Conservation (phyloP, 2,113 vertebrate genomes). For the Neoarius graeffei region DNA sequence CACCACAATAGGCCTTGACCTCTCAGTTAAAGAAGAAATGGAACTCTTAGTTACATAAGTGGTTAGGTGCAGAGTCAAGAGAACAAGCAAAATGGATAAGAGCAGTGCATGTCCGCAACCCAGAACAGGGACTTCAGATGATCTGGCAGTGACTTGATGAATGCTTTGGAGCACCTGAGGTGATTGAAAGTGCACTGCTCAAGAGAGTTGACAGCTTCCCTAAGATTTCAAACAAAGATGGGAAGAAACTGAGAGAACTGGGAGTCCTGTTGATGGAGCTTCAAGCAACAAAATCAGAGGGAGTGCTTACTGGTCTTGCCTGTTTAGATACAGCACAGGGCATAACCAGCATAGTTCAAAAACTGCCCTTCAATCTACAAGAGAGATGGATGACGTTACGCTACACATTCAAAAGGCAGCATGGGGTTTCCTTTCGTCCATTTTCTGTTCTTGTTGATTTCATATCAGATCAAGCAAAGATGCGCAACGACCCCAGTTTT, state of each 20-base stretch:
- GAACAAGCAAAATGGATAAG: no score
- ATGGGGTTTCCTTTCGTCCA: conserved; percentile 13
- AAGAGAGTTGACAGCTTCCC: conserved; percentile 3
- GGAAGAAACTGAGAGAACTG: conserved; percentile 5
- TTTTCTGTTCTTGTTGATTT: conserved; percentile 31
- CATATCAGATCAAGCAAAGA: conserved; percentile 22
- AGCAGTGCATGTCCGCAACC: not conserved
- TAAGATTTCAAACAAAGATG: conserved; percentile 25
- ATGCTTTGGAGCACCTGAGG: not conserved
- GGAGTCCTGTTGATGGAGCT: conserved; percentile 13
- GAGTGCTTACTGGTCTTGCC: not conserved
- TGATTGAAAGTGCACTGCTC: conserved; percentile 5
- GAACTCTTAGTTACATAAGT: no score
- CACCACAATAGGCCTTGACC: no score
- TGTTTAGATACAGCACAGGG: conserved; percentile 28
- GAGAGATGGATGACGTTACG: conserved; percentile 35
- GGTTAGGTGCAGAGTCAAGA: no score
- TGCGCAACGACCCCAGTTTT: conserved; percentile 35
- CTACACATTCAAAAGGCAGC: conserved; percentile 11
- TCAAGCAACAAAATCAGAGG: conserved; percentile 2
- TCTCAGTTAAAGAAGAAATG: no score
- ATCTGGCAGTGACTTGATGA: not conserved
- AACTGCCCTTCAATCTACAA: conserved; percentile 33
- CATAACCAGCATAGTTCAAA: conserved; percentile 27
- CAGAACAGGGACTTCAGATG: not conserved